Percentiles rank a stretch among this genome's conserved stretches.
These are phyloP conservation scores for Onychomys leucogaster DNA, from an alignment of 2,797 vertebrate species.

Conservation along the genomic window DNA sequence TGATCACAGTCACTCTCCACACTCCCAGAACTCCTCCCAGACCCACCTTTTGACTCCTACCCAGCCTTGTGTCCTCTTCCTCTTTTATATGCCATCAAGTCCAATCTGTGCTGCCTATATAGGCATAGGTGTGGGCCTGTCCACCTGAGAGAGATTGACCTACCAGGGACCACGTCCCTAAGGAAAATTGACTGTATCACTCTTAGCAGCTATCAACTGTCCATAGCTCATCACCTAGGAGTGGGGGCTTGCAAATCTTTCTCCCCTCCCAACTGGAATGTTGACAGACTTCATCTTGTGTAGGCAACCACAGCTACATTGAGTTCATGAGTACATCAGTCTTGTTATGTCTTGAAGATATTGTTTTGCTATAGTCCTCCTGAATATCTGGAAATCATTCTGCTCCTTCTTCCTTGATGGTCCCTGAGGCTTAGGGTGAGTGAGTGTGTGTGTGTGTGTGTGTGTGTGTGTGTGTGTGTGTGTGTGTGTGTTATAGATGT, in stretches of 20 bases:
- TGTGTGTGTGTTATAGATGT: not conserved
- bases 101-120: not conserved
- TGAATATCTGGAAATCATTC: not conserved
- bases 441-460: not conserved
- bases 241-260: not conserved
- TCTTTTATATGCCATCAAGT: not conserved
- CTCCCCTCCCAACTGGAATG: not conserved
- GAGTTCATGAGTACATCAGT: not conserved
- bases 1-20: not conserved
- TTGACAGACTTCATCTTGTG: not conserved
- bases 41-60: not conserved
- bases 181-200: not conserved
- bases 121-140: not conserved
- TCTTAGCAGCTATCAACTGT: not conserved
- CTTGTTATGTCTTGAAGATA: not conserved
- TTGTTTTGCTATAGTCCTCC: not conserved
- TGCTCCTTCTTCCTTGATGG: not conserved
- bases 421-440: not conserved
- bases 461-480: not conserved
- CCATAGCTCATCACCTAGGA: not conserved
- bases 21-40: not conserved
- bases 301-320: not conserved
- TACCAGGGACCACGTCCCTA: not conserved
- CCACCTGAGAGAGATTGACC: not conserved
- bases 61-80: not conserved